These are phyloP conservation scores for Carassius auratus DNA, from an alignment of 2,113 vertebrate species.

Conservation along the genomic window DNA sequence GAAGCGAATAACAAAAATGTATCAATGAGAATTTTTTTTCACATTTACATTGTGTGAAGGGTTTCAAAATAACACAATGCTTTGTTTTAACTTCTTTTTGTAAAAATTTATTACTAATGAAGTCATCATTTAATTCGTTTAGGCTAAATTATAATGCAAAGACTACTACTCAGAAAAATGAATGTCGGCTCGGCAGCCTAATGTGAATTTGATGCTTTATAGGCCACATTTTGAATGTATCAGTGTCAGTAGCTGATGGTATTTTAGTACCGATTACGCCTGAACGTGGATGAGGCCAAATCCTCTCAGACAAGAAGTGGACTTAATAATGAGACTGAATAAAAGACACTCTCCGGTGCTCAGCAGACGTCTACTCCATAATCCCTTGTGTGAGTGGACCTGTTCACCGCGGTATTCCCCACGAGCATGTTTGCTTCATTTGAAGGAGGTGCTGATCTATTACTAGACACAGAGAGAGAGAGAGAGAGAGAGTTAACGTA, in stretches of 20 bases:
- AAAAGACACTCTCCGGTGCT: neutral
- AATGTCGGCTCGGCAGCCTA: neutral
- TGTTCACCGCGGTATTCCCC: conserved; percentile 17
- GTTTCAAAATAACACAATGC: neutral
- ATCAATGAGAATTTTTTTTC: neutral
- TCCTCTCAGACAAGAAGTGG: neutral
- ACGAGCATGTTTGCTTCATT: conserved; percentile 5
- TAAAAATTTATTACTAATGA: neutral
- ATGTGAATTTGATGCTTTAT: neutral
- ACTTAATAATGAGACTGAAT: conserved; percentile 21
- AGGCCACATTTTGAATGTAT: neutral
- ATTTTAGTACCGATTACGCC: neutral
- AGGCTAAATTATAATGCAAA: neutral
- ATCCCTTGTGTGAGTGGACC: conserved; percentile 10
- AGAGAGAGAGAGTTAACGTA: neutral
- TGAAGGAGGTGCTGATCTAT: neutral
- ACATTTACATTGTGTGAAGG: neutral
- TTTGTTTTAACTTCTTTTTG: neutral
- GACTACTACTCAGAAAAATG: neutral
- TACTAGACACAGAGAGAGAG: neutral
- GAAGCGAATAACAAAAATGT: neutral
- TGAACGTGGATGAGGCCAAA: conserved; percentile 1
- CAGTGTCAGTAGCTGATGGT: neutral
- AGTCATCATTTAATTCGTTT: neutral
- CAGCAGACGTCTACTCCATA: neutral